Base-by-base conservation (phyloP, 2,113 vertebrate genomes). In the Alouatta palliata region DNA sequence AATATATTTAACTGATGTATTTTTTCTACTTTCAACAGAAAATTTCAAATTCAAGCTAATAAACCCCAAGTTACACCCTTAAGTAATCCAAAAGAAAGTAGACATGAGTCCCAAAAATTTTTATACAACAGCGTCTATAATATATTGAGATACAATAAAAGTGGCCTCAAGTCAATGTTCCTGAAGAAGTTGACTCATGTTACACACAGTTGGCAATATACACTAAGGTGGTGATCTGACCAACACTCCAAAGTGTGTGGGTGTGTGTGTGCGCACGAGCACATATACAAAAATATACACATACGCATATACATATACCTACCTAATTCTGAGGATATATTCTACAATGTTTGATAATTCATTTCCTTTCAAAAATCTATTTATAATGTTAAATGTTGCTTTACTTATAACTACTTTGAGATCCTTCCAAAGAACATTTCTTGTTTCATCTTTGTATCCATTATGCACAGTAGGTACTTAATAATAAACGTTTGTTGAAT, bases 41-140 rank as follows among this genome's bases (percentile, higher is more conserved):
- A 96, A 87, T 91, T 90, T 96, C 58, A 87, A 91, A 90, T 96
- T 95, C 54, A 84, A 91, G 49, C 86, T 84, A 91, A 95, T 90
- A 95, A 94, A 92, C 58, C 35, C 85, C 32, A 89, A 58, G 45
- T 83, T 88, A 70, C 10, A 87, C 11, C 64, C 11, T 43, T 81
- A 84, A 90, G 80, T 64, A 87, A 71, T 85, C 13, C 56, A 95
- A 95, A 95, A 37, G 64, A 94, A 93, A 93, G 71, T 6, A 54
- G 32, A 91, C 47, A n/a, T n/a, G 4, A 61, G 73, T 89, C n/a
- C 96, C 52, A 68, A 49, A 75, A 58, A 10, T 20, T 85, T 81
- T 97, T 90, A 97, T 87, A 25, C 19, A 61, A 25, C 13, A 92
- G 58, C 40, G 96, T 68, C 27, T 82, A 4, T 49, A 75, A 92